Base-by-base conservation (phyloP, 2,888 invertebrate species). In the Schizotus pectinicornis region DNA sequence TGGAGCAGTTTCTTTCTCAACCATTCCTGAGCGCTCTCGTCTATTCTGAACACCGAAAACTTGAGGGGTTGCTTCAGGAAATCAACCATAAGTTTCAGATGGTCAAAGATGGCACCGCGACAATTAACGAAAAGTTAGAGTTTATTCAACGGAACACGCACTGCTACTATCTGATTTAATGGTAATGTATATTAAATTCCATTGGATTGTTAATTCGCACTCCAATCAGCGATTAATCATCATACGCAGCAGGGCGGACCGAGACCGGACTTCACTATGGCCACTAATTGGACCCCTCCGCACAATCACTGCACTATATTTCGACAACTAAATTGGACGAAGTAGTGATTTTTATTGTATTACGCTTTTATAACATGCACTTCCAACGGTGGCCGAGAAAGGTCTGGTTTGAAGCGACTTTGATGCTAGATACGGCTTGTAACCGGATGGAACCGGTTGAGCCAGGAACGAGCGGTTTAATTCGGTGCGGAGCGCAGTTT, bases 391-490 rank as follows among this genome's bases (percentile, higher is more conserved):
- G 14, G 58, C 39, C 63, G 59, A 54, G 66, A 64, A 63, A 62
- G 65, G 72, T 72, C 72, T 73, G 71, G 72, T 74, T 71, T 67
- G 67, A 74, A 72, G 71, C 74, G 64, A 74, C 72, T 70, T 61
- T 67, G 52, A 63, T 68, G 67, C 68, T 70, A 68, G 68, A 70
- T 70, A 73, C 67, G 70, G 72, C 69, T 63, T 64, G 60, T 59
- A 76, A 76, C 80, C 72, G 74, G 79, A 69, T 77, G 48, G 54
- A 77, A 75, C 80, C 73, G 73, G 79, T 79, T 78, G 68, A 56
- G 73, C 74, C 77, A 73, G 76, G 78, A 76, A 73, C 70, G 72
- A 75, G 77, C 77, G 74, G 78, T 77, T 78, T 71, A 70, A 77
- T 74, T 77, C 77, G 75, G 77, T 75, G 64, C 45, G 68, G 68